Base-by-base conservation (phyloP, 2,888 invertebrate species). In the Sinotaia quadrata region DNA sequence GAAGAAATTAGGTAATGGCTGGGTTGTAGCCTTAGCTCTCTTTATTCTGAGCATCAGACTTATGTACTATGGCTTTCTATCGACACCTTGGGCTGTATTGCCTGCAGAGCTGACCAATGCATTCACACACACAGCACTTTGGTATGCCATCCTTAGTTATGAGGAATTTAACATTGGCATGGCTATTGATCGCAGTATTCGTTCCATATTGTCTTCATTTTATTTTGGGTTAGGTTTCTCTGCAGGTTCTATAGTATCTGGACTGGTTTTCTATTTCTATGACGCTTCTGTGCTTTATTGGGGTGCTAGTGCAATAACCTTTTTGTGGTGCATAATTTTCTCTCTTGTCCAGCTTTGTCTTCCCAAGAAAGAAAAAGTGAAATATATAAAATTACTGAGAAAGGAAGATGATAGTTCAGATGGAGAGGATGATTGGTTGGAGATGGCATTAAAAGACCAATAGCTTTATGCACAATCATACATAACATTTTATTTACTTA, bases 201-300 rank as follows among this genome's bases (percentile, higher is more conserved):
- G 83, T 2, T 81, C 83, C 36, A 76, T 87, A 10, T 66, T 86
- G 41, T 82, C 82, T 0, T 80, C 82, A 7, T 70, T 84, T 18
- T 83, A 85, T 71, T 81, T 83, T 67, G 85, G 85, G 27, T 58
- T 86, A n/a, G 87, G 86, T 2, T 82, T 83, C 59, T 80, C 80
- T 4, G 58, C 69, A 8, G 87, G 87, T 2, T 81, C 83, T 47
- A 58, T 84, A 15, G 21, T 81, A 27, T 81, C 85, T 37, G 87
- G 87, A 1, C 60, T 78, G 15, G 62, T 85, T n/a, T 85, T 81
- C 65, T 79, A 84, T 27, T 34, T 57, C 15, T 82, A 80, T 71
- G 84, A 84, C 0, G 34, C 78, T 12, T 67, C 76, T 12, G 65
- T 83, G 33, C 72, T 87, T 31, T 85, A 79, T 65, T 80, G 81